Evolutionary conservation across 2,113 vertebrate genomes (phyloP).

Genomic region (Brienomyrus longianalis): DNA sequence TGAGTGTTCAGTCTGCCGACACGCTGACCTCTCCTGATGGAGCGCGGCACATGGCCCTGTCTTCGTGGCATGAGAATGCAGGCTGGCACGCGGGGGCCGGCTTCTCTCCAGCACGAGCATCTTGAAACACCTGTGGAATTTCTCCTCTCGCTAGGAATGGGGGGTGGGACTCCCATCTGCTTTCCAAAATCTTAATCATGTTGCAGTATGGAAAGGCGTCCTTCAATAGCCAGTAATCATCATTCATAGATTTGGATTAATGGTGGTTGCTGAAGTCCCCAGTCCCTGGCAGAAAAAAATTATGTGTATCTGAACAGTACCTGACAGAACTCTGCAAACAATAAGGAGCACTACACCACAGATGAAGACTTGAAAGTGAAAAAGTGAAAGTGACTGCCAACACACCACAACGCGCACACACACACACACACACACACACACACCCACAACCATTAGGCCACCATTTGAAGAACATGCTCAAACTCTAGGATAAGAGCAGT

Average conservation of each 20-base stretch:
- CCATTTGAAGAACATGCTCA: background rate
- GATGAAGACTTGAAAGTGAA: background rate
- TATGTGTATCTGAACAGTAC: background rate
- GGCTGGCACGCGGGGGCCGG: conserved; percentile 37
- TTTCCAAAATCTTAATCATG: background rate
- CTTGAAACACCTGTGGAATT: conserved; percentile 60
- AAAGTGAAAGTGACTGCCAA: background rate
- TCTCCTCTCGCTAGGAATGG: conserved; percentile 37
- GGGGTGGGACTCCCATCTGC: background rate
- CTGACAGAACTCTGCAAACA: background rate
- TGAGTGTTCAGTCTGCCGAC: background rate
- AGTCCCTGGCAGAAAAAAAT: background rate
- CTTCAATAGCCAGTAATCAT: background rate
- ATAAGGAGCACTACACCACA: background rate
- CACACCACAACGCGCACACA: too few relatives aligned
- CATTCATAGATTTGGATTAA: background rate
- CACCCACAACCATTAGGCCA: background rate
- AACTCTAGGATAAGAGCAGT: background rate
- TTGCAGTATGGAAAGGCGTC: background rate
- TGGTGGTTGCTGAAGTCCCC: background rate
- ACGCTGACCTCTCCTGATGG: background rate
- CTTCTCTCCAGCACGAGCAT: conserved; percentile 50
- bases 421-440: too few relatives aligned
- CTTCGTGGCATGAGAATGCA: background rate
- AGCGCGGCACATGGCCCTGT: background rate